Base-by-base conservation (phyloP, 2,888 invertebrate species). In the Eupithecia insigniata region DNA sequence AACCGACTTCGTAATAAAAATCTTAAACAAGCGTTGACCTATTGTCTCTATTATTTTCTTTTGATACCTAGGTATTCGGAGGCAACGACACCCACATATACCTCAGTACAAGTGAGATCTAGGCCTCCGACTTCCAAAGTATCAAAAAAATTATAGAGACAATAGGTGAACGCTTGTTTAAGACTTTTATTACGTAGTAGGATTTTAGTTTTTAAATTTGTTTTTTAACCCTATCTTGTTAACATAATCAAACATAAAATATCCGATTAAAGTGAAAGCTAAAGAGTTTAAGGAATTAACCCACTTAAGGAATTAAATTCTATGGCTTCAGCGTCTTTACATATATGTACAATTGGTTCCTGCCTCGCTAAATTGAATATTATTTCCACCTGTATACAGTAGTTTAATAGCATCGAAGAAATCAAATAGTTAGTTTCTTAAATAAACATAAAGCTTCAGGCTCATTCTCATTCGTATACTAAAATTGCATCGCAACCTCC, bases 271-370 rank as follows among this genome's bases (percentile, higher is more conserved):
- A 62, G 8, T n/a, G 8, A 18, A 30, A 61, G 61, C 30, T 60
- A 32, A 60, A 30, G 61, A 78, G 83, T 84, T 87, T 80, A 84
- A 82, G 83, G 79, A 83, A 83, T 88, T 88, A 90, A 87, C 90
- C 89, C 84, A 89, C 84, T 87, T 89, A 83, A 71, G 80, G 75
- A 79, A 79, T 82, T 83, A 82, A 81, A 82, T 82, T 83, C 68
- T 89, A 87, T 80, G 89, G 89, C 84, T 89, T 90, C 90, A 74
- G 83, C 80, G 79, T 83, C 84, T 88, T 81, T 81, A 79, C 84
- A 78, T 80, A n/a, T n/a, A n/a, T n/a, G n/a, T n/a, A n/a, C n/a
- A n/a, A n/a, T 26, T 55, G 55, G 26, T n/a, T n/a, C 78, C 79
- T 79, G 79, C 80, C 79, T 82, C 81, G 77, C 77, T 72, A 71